These are phyloP conservation scores for Puma concolor DNA, from an alignment of 2,113 vertebrate species.

Conservation along the genomic window DNA sequence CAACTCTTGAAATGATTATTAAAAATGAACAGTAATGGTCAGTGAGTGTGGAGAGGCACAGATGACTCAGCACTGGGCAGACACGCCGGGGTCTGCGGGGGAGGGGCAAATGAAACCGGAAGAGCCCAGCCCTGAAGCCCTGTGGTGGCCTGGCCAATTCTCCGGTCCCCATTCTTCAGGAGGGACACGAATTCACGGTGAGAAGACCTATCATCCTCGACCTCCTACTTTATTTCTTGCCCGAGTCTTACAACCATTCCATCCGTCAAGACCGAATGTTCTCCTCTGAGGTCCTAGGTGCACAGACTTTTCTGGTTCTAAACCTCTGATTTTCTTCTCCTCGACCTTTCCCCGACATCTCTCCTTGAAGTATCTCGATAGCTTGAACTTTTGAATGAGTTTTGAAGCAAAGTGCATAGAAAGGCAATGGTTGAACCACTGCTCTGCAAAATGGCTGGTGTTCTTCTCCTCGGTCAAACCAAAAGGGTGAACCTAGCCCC, in stretches of 20 bases:
- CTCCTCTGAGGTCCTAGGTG: background rate
- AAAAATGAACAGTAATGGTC: background rate
- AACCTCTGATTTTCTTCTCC: background rate
- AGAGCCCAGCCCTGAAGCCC: background rate
- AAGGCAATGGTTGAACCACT: accelerated
- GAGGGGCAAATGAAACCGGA: accelerated
- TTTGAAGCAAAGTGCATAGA: background rate
- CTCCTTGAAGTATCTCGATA: background rate
- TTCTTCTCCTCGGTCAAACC: background rate
- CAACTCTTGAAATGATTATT: background rate
- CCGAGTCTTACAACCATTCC: background rate
- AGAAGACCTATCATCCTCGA: accelerated
- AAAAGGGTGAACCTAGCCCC: background rate
- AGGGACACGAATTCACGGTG: accelerated
- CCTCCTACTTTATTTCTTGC: accelerated
- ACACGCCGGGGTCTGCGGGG: accelerated
- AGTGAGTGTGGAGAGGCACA: background rate
- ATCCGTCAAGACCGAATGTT: accelerated
- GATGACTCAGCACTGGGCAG: background rate
- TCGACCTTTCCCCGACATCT: background rate
- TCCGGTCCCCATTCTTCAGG: background rate
- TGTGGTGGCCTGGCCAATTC: accelerated
- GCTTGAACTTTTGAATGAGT: background rate
- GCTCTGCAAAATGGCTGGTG: accelerated
- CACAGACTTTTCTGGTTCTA: background rate